These are phyloP conservation scores for Blera fallax DNA, from an alignment of 2,888 invertebrate genomes.

Conservation along the genomic window DNA sequence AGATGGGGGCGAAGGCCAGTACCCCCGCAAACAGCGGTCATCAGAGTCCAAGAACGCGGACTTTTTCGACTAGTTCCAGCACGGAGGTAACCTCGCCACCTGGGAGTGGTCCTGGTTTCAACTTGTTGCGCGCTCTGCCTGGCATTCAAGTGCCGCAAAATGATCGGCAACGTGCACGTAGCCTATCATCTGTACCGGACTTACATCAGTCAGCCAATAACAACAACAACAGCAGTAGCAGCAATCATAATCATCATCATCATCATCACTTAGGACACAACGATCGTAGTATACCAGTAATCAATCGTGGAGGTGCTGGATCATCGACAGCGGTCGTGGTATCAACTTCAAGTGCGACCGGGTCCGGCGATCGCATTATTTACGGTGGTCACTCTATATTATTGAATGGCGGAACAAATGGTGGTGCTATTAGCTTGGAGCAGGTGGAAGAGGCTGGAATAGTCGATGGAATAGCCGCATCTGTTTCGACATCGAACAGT, in stretches of 20 bases:
- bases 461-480: constrained; percentile 80
- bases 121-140: constrained; percentile 87
- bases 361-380: constrained; percentile 57
- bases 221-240: constrained; percentile 69
- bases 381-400: constrained; percentile 85
- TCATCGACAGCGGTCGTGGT: constrained; percentile 57
- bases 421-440: constrained; percentile 62
- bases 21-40: constrained; percentile 87
- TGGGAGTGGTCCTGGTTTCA: constrained; percentile 84
- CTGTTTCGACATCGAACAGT: constrained; percentile 80
- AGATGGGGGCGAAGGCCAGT: constrained; percentile 93
- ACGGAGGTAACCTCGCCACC: constrained; percentile 84
- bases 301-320: constrained; percentile 64
- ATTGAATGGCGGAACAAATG: constrained; percentile 85
- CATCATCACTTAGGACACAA: constrained; percentile 82
- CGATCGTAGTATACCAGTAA: constrained; percentile 63
- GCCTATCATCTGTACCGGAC: constrained; percentile 92
- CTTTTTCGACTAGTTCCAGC: constrained; percentile 89
- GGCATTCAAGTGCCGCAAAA: constrained; percentile 86
- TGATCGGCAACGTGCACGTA: constrained; percentile 91
- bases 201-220: constrained; percentile 80
- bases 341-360: constrained; percentile 38
- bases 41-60: constrained; percentile 88
- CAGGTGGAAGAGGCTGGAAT: constrained; percentile 76
- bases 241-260: constrained; percentile 80